Conservation (phyloP, 2,888 invertebrate genomes). For the Cremastinae sp. region DNA sequence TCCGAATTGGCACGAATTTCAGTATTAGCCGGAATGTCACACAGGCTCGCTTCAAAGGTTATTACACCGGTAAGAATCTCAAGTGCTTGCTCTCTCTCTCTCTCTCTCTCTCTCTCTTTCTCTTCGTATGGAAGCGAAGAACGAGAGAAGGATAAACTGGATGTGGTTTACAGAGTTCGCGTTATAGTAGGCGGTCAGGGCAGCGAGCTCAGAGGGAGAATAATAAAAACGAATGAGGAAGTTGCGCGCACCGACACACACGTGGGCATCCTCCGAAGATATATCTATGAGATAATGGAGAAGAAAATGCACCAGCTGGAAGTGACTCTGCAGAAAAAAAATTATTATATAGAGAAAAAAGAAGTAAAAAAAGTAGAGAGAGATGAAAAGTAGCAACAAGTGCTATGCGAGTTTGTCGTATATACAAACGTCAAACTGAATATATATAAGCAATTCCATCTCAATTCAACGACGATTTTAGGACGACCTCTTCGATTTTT, state of each 20-base stretch:
- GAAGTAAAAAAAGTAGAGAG: not conserved
- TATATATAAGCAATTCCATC: too few species aligned
- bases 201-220: conserved; percentile 29
- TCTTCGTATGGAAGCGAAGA: conserved; percentile 18
- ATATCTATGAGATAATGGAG: not conserved
- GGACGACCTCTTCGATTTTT: too few species aligned
- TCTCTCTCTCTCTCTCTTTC: conserved; percentile 32
- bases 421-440: too few species aligned
- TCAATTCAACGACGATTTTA: too few species aligned
- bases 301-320: conserved; percentile 47
- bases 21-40: conserved; percentile 40
- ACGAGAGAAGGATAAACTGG: not conserved
- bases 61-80: conserved; percentile 58
- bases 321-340: conserved; percentile 35
- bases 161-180: conserved; percentile 17
- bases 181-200: conserved; percentile 25
- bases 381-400: conserved; percentile 35
- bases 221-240: conserved; percentile 58
- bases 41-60: conserved; percentile 51
- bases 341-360: too few species aligned
- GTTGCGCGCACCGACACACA: conserved; percentile 48
- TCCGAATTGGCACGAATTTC: conserved; percentile 33
- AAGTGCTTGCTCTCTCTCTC: conserved; percentile 17
- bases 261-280: not conserved
- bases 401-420: conserved; percentile 4